Conservation (phyloP, 2,797 vertebrate species). For the Limnodromus scolopaceus region DNA sequence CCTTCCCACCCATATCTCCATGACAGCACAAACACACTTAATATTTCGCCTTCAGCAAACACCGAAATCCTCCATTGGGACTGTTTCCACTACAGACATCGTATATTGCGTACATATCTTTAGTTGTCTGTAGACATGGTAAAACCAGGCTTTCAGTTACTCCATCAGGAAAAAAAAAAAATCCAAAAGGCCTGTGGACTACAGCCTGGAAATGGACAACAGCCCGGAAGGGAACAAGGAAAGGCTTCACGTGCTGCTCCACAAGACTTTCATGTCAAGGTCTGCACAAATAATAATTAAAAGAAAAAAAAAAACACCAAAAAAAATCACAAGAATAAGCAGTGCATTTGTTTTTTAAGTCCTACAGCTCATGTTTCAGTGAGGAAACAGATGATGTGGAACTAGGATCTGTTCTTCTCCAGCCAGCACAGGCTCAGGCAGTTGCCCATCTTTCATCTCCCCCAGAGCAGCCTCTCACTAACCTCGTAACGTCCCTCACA, state of each 20-base stretch:
- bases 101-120: accelerated
- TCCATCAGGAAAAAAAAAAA: not conserved
- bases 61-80: not conserved
- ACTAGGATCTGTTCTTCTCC: not conserved
- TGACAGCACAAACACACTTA: not conserved
- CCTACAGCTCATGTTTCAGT: not conserved
- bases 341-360: not conserved
- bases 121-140: not conserved
- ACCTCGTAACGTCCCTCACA: accelerated
- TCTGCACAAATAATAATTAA: not conserved
- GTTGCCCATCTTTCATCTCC: no score
- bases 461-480: not conserved
- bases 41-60: not conserved
- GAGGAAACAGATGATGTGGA: not conserved
- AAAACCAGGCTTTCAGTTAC: not conserved
- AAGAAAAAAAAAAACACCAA: not conserved
- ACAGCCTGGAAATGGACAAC: not conserved
- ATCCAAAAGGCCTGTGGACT: not conserved
- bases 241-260: not conserved
- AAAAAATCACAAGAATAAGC: not conserved
- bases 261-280: not conserved
- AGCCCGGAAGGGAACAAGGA: not conserved
- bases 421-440: not conserved
- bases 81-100: not conserved
- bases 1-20: not conserved